phyloP scores from a whole-genome alignment of 2,888 invertebrate genomes.

The Baccha elongata region DNA sequence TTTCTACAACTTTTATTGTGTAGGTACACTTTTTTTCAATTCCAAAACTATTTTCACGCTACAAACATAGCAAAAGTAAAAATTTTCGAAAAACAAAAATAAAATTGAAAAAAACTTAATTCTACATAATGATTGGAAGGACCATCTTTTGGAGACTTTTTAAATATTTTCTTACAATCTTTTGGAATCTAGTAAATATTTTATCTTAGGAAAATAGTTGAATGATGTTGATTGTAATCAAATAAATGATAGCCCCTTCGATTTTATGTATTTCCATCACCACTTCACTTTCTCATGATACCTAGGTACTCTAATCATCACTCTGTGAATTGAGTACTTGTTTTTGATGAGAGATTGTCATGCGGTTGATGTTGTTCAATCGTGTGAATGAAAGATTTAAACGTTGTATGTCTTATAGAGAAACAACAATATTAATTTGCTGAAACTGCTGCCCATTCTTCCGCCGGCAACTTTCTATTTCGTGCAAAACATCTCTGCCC shows the following conservation, averaged over 20 bases:
- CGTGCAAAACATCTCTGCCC: constrained; percentile 47
- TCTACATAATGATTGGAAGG: too few relatives aligned
- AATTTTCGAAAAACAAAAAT: too few relatives aligned
- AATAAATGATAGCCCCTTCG: constrained; percentile 1
- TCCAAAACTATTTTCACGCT: too few relatives aligned
- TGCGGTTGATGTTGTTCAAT: constrained; percentile 47
- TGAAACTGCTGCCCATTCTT: constrained; percentile 34
- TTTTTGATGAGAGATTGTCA: constrained; percentile 19
- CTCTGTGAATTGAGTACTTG: constrained; percentile 4
- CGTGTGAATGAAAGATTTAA: constrained; percentile 39
- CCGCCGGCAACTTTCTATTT: constrained; percentile 67
- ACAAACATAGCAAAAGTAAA: too few relatives aligned
- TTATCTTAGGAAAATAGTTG: too few relatives aligned
- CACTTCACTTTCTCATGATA: constrained; percentile 61
- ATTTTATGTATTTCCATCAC: constrained; percentile 30
- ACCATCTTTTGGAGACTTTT: too few relatives aligned
- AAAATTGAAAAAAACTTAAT: too few relatives aligned
- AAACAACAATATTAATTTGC: constrained; percentile 45
- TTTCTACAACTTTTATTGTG: too few relatives aligned
- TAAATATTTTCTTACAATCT: too few relatives aligned
- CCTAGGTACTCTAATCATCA: background rate
- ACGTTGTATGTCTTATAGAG: constrained; percentile 27
- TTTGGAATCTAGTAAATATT: too few relatives aligned
- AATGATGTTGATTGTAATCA: background rate
- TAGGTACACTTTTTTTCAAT: too few relatives aligned